These are phyloP conservation scores for Piscicola geometra DNA, from an alignment of 2,888 invertebrate species.

Conservation along the genomic window DNA sequence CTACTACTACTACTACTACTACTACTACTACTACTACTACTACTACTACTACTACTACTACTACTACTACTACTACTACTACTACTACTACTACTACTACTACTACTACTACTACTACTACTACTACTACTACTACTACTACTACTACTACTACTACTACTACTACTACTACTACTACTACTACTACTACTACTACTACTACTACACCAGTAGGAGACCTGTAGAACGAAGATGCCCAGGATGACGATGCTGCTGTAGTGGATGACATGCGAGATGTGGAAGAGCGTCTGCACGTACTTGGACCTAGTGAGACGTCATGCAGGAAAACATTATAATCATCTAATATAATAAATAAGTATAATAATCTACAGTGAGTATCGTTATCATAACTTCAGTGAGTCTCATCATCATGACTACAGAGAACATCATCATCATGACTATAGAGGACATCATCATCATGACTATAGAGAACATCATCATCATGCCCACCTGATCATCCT, in stretches of 20 bases:
- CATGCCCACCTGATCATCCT: no score
- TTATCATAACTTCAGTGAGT: no score
- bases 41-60: constrained; percentile 10
- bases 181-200: constrained; percentile 31
- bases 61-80: constrained; percentile 23
- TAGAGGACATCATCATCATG: no score
- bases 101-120: constrained; percentile 32
- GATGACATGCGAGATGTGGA: constrained; percentile 35
- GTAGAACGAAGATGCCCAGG: constrained; percentile 38
- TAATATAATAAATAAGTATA: no score
- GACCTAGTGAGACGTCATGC: constrained; percentile 2
- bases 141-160: constrained; percentile 32
- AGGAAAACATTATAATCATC: no score
- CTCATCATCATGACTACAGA: no score
- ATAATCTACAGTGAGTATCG: no score
- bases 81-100: constrained; percentile 32
- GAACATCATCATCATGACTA: no score
- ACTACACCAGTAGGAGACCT: constrained; percentile 14
- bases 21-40: constrained; percentile 30
- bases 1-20: constrained; percentile 27
- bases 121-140: constrained; percentile 26
- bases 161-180: constrained; percentile 35
- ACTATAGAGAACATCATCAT: no score
- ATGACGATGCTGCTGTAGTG: constrained; percentile 37
- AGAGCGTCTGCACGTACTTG: constrained; percentile 31